Evolutionary conservation across 2,888 invertebrate genomes (phyloP).

Genomic region (Zelleria hepariella): DNA sequence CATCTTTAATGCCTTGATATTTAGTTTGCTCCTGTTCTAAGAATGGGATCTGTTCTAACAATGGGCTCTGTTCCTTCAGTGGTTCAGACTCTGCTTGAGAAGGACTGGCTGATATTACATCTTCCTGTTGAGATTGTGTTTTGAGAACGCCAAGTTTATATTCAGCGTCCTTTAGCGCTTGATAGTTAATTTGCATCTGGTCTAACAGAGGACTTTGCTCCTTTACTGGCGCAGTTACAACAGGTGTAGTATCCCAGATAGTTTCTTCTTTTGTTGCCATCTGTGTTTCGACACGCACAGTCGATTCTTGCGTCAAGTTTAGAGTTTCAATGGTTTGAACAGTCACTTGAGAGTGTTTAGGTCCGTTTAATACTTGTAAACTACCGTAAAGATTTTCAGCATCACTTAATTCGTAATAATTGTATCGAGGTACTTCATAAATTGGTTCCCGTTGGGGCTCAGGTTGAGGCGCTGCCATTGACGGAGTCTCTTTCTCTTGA

Average conservation of each 20-base stretch:
- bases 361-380: conserved; percentile 9
- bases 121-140: neutral
- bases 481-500: neutral
- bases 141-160: neutral
- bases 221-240: neutral
- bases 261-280: neutral
- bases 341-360: neutral
- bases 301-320: neutral
- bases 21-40: conserved; percentile 11
- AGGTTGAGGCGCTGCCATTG: neutral
- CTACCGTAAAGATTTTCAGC: conserved; percentile 32
- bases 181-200: conserved; percentile 25
- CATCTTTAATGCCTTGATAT: conserved; percentile 38
- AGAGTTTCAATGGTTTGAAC: neutral
- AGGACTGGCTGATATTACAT: neutral
- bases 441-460: neutral
- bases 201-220: neutral
- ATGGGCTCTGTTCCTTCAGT: neutral
- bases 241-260: neutral
- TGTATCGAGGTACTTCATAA: conserved; percentile 31
- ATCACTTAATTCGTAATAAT: conserved; percentile 35
- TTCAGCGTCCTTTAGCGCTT: conserved; percentile 37
- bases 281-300: neutral
- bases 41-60: too few species aligned
- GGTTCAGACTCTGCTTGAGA: neutral